Percentiles rank a stretch among this genome's conserved stretches.
Conservation (phyloP, 2,888 invertebrate species). For the Agonopterix subpropinquella region DNA sequence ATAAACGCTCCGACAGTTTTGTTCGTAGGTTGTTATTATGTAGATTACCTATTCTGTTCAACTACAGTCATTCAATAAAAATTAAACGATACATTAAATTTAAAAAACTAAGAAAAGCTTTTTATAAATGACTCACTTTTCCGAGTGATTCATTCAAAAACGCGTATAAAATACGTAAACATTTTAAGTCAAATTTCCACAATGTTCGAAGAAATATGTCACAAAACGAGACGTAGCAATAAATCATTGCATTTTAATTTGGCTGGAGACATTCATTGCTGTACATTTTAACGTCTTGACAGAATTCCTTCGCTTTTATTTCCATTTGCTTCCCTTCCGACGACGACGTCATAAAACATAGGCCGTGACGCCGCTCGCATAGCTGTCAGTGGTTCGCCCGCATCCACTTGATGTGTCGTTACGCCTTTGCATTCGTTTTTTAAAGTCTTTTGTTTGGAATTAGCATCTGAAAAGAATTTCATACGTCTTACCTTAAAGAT, state of each 20-base stretch:
- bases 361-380: slow-evolving; percentile 31
- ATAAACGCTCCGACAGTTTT: slow-evolving; percentile 40
- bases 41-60: slow-evolving; percentile 11
- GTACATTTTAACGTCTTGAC: slow-evolving; percentile 41
- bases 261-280: slow-evolving; percentile 41
- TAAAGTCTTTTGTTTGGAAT: slow-evolving; percentile 6
- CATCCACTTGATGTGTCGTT: slow-evolving; percentile 20
- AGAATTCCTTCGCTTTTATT: slow-evolving; percentile 45
- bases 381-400: slow-evolving; percentile 31
- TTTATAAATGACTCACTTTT: not conserved
- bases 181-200: not conserved
- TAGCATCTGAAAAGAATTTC: not conserved
- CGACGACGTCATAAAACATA: slow-evolving; percentile 48
- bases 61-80: not conserved
- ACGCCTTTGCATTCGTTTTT: slow-evolving; percentile 12
- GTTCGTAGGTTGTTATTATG: slow-evolving; percentile 37
- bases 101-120: not conserved
- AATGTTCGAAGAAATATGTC: slow-evolving; percentile 12
- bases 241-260: slow-evolving; percentile 60
- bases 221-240: slow-evolving; percentile 28
- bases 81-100: too few species aligned
- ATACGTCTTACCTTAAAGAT: too few species aligned
- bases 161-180: not conserved
- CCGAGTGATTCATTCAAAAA: not conserved
- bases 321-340: slow-evolving; percentile 33